Evolutionary conservation across 2,113 vertebrate genomes (phyloP), one percentile per base, ranked within the genome.

Genomic region (Platichthys flesus): DNA sequence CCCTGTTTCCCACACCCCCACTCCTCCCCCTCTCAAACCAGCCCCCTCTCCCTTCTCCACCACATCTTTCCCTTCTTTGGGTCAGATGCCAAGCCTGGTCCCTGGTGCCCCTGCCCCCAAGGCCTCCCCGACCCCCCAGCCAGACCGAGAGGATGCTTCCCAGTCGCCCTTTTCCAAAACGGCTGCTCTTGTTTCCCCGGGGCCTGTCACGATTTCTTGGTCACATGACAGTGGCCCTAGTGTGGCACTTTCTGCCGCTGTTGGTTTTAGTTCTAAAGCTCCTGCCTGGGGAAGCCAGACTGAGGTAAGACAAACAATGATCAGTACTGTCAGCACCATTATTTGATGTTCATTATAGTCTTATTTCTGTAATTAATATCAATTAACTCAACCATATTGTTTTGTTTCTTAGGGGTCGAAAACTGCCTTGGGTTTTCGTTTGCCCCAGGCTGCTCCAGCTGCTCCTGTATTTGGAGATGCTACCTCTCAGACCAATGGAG

Each of bases 401-500:
- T 64, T 51, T 85, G 9, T 85, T 76, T 88, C 21, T 94, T 93
- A 99, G 98, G 96, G 86, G 87, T 93, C 96, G 62, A 97, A 95
- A 93, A 94, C 93, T 23, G 85, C 55, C 15, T 92, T 83, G 62
- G 94, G 95, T 79, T 97, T 97, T 92, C 92, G 94, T 91, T 75
- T 92, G 76, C 92, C 85, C 72, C 95, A 88, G 88, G 90, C 95
- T 23, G 94, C 93, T 72, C 83, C 96, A 52, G 87, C 92, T 67
- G 73, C 80, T 15, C 71, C 91, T 13, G 91, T 94, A 47, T 98
- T 98, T 91, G 96, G 96, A 82, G 91, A 95, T 67, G 93, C 93
- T 74, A 94, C 93, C 81, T 94, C 90, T 85, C 96, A 96, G 71
- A 95, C 96, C 58, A 98, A 99, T 78, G 95, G 90, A 73, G 94